Evolutionary conservation across 1,140 invertebrate species (phyloP).

Genomic region (Aplysia californica): DNA sequence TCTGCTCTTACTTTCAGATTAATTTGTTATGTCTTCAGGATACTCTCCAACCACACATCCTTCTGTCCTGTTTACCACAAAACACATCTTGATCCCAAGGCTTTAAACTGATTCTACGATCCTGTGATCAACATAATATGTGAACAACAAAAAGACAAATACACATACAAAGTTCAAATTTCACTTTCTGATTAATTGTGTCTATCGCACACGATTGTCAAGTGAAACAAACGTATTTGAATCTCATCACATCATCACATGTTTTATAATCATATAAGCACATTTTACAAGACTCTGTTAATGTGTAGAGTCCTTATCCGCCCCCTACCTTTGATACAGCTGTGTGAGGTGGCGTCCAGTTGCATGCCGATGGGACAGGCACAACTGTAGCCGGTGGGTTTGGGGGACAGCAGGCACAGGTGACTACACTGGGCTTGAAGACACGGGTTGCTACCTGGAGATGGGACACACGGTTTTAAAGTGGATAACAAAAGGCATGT

Average conservation of each 20-base stretch:
- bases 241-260: too few species aligned
- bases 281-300: too few species aligned
- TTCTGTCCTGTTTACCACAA: too few species aligned
- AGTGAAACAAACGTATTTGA: not conserved
- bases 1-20: too few species aligned
- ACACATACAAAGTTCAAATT: not conserved
- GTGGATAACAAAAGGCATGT: too few species aligned
- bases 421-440: conserved; percentile 83
- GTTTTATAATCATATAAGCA: too few species aligned
- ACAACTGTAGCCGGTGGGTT: conserved; percentile 81
- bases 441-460: conserved; percentile 80
- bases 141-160: not conserved
- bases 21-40: too few species aligned
- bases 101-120: too few species aligned
- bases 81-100: too few species aligned
- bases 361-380: conserved; percentile 91
- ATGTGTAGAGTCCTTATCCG: too few species aligned
- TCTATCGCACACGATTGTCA: not conserved
- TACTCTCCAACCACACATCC: too few species aligned
- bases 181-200: not conserved
- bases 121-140: not conserved
- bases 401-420: conserved; percentile 87
- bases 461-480: conserved; percentile 26
- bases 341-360: conserved; percentile 74
- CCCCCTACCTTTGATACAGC: conserved; percentile 76